Base-by-base conservation (phyloP, 53 echinoderm and acorn worm genomes). In the Arbacia lixula region DNA sequence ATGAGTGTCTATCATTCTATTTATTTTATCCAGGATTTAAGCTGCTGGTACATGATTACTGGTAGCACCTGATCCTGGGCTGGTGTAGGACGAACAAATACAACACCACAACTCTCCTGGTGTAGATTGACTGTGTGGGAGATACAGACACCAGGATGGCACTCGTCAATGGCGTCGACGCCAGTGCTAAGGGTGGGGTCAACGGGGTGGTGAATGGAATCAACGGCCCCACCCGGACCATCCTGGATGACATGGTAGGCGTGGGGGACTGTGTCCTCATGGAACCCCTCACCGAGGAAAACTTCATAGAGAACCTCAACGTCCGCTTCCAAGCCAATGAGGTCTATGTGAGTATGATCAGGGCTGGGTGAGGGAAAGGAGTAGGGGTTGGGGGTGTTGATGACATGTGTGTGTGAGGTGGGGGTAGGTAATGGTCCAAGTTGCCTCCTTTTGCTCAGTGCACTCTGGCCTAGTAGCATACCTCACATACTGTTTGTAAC, bases 231-330 rank as follows among this genome's bases (percentile, higher is more conserved):
- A 71, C 82, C 19, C 62, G 80, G 57, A 93, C 87, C 83, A 91
- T 95, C 66, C 67, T 95, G 68, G 96, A 95, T 69, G 65, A 89
- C 50, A 93, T 93, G 93, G 91, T 93, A 29, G 95, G 96, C 5
- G 91, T 95, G 30, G 91, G 96, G 24, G 96, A 95, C 85, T 95
- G 91, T 37, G 96, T 93, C 33, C 91, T 95, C 16, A 83, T 95
- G 31, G 96, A 95, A 30, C 96, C 93, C 28, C 60, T 95, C 51
- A 95, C 95, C 0, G 95, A 95, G 38, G 96, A 93, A 14, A 91
- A 87, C 29, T 95, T 95, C 57, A 52, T 95, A 9, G 85, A 95
- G 68, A 95, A 95, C 39, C 83, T 95, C 36, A 85, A 91, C 71
- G 75, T 65, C 54, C 60, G 96, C 34, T 95, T 95, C 50, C 71